Evolutionary conservation across 1,140 invertebrate genomes (phyloP).

Genomic region (Nephotettix cincticeps): DNA sequence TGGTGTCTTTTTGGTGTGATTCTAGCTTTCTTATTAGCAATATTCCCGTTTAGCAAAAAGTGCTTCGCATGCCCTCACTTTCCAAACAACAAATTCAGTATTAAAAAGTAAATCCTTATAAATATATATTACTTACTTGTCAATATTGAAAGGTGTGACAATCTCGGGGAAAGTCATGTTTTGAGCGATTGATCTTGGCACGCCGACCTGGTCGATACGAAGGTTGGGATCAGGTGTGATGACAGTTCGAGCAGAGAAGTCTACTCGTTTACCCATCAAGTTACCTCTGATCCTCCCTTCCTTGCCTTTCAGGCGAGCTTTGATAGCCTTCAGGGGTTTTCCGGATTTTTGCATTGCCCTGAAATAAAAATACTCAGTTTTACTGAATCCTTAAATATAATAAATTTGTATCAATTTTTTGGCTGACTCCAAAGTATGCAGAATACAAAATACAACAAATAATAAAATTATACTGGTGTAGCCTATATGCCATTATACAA

Average conservation of each 20-base stretch:
- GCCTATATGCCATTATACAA: too few relatives aligned
- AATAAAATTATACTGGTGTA: too few relatives aligned
- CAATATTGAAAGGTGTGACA: constrained; percentile 99
- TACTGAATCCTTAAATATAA: too few relatives aligned
- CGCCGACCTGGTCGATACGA: constrained; percentile 97
- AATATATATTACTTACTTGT: constrained; percentile 63
- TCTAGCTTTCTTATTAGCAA: too few relatives aligned
- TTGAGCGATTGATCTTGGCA: constrained; percentile 96
- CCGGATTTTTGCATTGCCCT: constrained; percentile 98
- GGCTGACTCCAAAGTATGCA: too few relatives aligned
- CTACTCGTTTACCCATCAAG: constrained; percentile 99
- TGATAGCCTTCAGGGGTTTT: constrained; percentile 96
- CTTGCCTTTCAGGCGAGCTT: constrained; percentile 88
- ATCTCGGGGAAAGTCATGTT: constrained; percentile 99
- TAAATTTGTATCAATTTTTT: too few relatives aligned
- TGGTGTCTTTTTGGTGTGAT: too few relatives aligned
- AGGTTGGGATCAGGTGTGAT: constrained; percentile 99
- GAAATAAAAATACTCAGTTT: constrained; percentile 34
- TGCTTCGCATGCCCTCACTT: too few relatives aligned
- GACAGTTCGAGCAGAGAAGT: constrained; percentile 98
- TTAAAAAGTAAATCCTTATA: too few relatives aligned
- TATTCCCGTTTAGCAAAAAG: too few relatives aligned
- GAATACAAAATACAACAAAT: too few relatives aligned
- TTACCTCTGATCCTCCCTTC: constrained; percentile 98
- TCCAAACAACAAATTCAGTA: too few relatives aligned